Evolutionary conservation across 2,113 vertebrate species (phyloP).

Genomic region (Thunnus maccoyii): DNA sequence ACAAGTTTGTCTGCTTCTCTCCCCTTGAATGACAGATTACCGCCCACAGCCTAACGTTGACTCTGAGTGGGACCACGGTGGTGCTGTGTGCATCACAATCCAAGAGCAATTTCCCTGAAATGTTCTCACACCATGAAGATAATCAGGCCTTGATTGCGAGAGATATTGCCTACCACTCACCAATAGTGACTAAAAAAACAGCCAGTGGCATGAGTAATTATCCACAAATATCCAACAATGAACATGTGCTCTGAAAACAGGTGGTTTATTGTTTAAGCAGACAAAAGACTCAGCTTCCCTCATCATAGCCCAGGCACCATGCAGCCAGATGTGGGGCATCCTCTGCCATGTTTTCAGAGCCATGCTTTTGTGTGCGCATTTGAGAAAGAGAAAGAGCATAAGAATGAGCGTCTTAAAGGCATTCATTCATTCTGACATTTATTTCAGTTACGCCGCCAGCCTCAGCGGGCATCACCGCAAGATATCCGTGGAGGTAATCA

Average conservation of each 20-base stretch:
- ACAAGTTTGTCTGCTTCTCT: background rate
- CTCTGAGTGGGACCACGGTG: conserved; percentile 20
- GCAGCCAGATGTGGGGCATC: conserved; percentile 38
- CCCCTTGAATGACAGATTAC: conserved; percentile 6
- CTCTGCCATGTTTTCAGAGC: conserved; percentile 25
- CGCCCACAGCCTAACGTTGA: conserved; percentile 28
- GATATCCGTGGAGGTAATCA: conserved; percentile 43
- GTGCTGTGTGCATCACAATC: conserved; percentile 22
- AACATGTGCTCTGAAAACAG: conserved; percentile 45
- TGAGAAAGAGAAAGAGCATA: background rate
- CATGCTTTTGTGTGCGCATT: conserved; percentile 20
- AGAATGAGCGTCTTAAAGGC: conserved; percentile 3
- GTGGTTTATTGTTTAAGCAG: conserved; percentile 65
- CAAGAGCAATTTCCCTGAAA: conserved; percentile 51
- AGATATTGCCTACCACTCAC: conserved; percentile 33
- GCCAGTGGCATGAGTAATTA: conserved; percentile 48
- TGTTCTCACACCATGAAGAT: conserved; percentile 43
- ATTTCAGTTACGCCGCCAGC: background rate
- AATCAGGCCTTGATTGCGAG: conserved; percentile 65
- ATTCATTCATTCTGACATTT: conserved; percentile 28
- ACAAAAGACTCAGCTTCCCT: conserved; percentile 44
- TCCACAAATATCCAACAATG: conserved; percentile 30
- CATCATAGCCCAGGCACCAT: conserved; percentile 19
- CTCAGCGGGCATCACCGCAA: conserved; percentile 3
- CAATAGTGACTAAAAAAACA: conserved; percentile 8